phyloP scores from a whole-genome alignment of 1,140 invertebrate species.

The Diorhabda sublineata region DNA sequence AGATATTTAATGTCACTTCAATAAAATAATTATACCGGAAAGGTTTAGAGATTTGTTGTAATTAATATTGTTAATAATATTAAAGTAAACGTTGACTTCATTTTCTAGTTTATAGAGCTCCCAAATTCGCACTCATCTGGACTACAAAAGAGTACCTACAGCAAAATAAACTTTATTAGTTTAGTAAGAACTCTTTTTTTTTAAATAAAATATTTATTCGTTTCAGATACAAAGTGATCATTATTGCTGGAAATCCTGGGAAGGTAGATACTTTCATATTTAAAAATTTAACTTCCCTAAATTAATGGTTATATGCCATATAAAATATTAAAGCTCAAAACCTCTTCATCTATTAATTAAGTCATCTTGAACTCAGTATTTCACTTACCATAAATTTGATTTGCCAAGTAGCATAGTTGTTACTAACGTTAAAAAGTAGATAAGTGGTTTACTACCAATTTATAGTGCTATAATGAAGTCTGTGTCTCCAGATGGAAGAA shows the following conservation, averaged over 20 bases:
- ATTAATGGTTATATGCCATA: conserved; percentile 37
- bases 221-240: conserved; percentile 42
- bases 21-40: no score
- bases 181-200: neutral
- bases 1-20: no score
- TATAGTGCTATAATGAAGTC: conserved; percentile 36
- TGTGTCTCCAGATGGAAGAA: conserved; percentile 37
- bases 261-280: conserved; percentile 45
- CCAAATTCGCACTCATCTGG: no score
- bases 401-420: conserved; percentile 33
- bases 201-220: neutral
- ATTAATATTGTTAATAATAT: no score
- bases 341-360: conserved; percentile 41
- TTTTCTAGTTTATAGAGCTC: no score
- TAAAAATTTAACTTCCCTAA: conserved; percentile 41
- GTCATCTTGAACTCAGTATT: conserved; percentile 40
- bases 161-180: no score
- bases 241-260: conserved; percentile 47
- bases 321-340: conserved; percentile 42
- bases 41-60: no score
- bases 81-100: no score
- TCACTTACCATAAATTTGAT: conserved; percentile 37
- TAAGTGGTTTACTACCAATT: conserved; percentile 35
- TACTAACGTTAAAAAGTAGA: conserved; percentile 35
- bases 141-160: no score